Conservation (phyloP, 2,888 invertebrate species). For the Drosophila fungiperda region DNA sequence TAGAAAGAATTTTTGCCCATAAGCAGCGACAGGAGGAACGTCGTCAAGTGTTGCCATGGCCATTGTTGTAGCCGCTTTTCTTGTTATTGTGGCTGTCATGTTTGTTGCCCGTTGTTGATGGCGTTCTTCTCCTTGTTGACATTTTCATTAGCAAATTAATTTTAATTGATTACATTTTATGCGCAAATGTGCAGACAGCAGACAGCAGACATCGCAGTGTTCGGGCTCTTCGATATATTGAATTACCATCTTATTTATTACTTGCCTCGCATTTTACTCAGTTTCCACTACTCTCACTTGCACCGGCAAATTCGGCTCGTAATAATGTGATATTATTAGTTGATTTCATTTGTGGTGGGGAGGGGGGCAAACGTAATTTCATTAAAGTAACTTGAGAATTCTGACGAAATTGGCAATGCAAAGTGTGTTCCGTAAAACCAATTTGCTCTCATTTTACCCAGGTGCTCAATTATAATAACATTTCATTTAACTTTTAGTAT, state of each 20-base stretch:
- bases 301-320: slow-evolving; percentile 15
- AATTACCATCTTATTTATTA: slow-evolving; percentile 69
- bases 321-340: slow-evolving; percentile 55
- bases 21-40: slow-evolving; percentile 48
- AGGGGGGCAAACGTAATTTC: slow-evolving; percentile 28
- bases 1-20: slow-evolving; percentile 31
- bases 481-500: slow-evolving; percentile 2
- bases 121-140: slow-evolving; percentile 62
- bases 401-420: slow-evolving; percentile 34
- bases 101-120: slow-evolving; percentile 1
- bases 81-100: slow-evolving; percentile 21
- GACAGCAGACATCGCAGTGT: background rate
- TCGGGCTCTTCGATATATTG: slow-evolving; percentile 60
- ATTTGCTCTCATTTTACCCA: slow-evolving; percentile 31
- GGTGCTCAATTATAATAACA: slow-evolving; percentile 18
- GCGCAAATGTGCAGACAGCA: slow-evolving; percentile 61
- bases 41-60: slow-evolving; percentile 54
- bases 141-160: slow-evolving; percentile 77
- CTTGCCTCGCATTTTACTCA: slow-evolving; percentile 29
- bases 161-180: slow-evolving; percentile 78
- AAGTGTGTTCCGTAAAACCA: slow-evolving; percentile 27
- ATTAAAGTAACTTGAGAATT: slow-evolving; percentile 53
- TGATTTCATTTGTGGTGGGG: slow-evolving; percentile 33
- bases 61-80: slow-evolving; percentile 39
- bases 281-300: slow-evolving; percentile 10